These are phyloP conservation scores for Micronycteris hirsuta DNA, from an alignment of 2,113 vertebrate genomes.

Conservation along the genomic window DNA sequence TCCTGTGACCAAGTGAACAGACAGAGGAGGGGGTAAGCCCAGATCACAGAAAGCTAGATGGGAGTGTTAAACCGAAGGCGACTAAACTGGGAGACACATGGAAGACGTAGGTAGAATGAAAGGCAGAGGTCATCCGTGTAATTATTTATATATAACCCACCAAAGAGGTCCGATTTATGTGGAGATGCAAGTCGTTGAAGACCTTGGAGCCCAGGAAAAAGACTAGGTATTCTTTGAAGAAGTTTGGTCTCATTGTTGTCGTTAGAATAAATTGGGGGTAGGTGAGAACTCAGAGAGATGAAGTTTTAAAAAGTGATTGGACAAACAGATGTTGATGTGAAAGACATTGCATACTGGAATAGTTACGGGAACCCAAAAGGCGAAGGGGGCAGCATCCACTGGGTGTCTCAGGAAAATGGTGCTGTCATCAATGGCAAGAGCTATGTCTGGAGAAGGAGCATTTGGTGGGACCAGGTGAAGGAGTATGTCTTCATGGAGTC, in stretches of 20 bases:
- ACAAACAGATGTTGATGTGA: background rate
- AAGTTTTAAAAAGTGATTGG: background rate
- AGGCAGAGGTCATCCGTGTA: background rate
- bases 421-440: background rate
- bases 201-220: background rate
- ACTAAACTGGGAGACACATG: background rate
- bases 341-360: background rate
- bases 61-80: background rate
- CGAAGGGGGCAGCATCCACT: rapidly evolving
- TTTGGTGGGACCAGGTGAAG: background rate
- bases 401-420: background rate
- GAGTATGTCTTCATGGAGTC: background rate
- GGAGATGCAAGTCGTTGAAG: background rate
- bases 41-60: rapidly evolving
- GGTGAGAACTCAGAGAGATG: background rate
- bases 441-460: background rate
- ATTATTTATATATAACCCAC: background rate
- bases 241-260: background rate
- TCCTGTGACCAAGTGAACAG: background rate
- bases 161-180: background rate
- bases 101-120: background rate
- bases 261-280: background rate
- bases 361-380: background rate
- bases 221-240: background rate
- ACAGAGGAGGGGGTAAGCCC: background rate